A percentile compares a stretch with the other conserved stretches of the same genome.
Conservation (phyloP, 2,113 vertebrate genomes). For the Sander vitreus region DNA sequence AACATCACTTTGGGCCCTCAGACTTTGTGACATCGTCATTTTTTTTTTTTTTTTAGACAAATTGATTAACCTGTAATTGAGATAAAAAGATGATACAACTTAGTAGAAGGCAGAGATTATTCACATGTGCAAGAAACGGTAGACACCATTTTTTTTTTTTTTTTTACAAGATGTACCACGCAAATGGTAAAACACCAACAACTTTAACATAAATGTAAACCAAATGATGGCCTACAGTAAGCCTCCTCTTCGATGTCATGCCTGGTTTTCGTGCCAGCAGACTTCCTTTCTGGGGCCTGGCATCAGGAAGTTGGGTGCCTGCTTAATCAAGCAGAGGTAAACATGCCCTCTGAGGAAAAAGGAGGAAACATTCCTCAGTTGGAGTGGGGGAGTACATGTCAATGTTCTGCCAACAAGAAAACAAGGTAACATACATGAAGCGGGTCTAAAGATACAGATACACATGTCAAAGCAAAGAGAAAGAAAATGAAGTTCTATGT, state of each 20-base stretch:
- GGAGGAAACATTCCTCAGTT: constrained; percentile 71
- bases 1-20: neutral
- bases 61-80: neutral
- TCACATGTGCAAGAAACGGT: constrained; percentile 1
- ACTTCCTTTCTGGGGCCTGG: constrained; percentile 67
- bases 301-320: constrained; percentile 73
- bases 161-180: neutral
- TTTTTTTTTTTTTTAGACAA: too few species aligned
- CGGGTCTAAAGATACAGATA: neutral
- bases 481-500: neutral
- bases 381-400: constrained; percentile 24
- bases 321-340: constrained; percentile 70
- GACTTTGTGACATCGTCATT: too few species aligned
- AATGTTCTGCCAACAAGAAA: constrained; percentile 27
- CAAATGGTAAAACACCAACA: neutral
- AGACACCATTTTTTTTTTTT: neutral
- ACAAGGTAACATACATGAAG: constrained; percentile 5
- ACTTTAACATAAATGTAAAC: neutral
- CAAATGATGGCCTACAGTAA: neutral
- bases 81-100: neutral
- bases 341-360: constrained; percentile 64
- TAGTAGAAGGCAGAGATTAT: neutral
- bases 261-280: constrained; percentile 41
- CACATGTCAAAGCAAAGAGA: neutral
- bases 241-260: constrained; percentile 1